Conservation (phyloP, 2,113 vertebrate genomes). For the Tursiops truncatus region DNA sequence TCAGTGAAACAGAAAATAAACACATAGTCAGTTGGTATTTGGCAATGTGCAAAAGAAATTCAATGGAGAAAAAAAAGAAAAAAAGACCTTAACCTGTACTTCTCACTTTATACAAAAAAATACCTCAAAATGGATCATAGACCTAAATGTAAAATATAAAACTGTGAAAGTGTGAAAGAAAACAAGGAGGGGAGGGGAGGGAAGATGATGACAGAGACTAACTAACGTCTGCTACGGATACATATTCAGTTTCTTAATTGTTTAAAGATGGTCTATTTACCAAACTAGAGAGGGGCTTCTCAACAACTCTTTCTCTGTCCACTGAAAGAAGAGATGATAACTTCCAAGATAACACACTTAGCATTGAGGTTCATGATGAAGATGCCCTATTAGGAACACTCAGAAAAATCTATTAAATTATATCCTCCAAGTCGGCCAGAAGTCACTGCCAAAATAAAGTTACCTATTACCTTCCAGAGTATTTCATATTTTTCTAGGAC, state of each 20-base stretch:
- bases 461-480: slow-evolving; percentile 39
- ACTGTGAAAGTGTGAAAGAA: neutral
- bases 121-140: neutral
- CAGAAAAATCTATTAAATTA: slow-evolving; percentile 47
- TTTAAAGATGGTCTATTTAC: neutral
- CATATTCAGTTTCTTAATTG: neutral
- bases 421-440: neutral
- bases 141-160: slow-evolving; percentile 17
- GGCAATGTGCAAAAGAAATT: neutral
- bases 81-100: neutral
- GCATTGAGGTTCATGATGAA: neutral
- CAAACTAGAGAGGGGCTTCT: neutral
- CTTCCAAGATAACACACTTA: neutral
- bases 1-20: neutral
- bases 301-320: neutral
- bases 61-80: neutral
- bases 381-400: slow-evolving; percentile 29
- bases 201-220: neutral
- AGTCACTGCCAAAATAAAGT: slow-evolving; percentile 54
- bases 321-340: neutral
- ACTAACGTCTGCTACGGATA: neutral
- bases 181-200: neutral
- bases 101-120: neutral
- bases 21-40: neutral
- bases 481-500: slow-evolving; percentile 37